Evolutionary conservation across 2,888 invertebrate species (phyloP).

Genomic region (Synergus laeviventris): DNA sequence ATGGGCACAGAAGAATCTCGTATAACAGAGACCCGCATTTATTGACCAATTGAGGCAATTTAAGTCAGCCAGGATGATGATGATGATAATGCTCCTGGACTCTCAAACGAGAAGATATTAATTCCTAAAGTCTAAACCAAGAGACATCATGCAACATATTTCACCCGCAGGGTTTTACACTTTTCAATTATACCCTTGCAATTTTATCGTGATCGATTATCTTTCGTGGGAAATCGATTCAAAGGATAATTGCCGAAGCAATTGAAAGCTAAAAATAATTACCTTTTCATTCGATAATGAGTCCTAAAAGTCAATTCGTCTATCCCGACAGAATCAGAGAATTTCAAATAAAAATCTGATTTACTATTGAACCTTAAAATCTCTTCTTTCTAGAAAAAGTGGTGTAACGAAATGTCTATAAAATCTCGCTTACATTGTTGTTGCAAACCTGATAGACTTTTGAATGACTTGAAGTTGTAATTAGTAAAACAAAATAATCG

Average conservation of each 20-base stretch:
- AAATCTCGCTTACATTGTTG: too few relatives aligned
- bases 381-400: too few relatives aligned
- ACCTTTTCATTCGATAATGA: not conserved
- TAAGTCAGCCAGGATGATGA: conserved; percentile 18
- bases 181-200: conserved; percentile 5
- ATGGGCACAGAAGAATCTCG: conserved; percentile 47
- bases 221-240: not conserved
- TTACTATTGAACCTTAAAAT: too few relatives aligned
- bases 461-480: too few relatives aligned
- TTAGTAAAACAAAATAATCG: too few relatives aligned
- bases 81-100: conserved; percentile 15
- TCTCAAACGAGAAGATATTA: conserved; percentile 16
- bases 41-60: conserved; percentile 40
- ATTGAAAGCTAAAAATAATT: conserved; percentile 3
- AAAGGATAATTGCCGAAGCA: not conserved
- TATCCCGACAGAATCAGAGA: not conserved
- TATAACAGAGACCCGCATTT: conserved; percentile 33
- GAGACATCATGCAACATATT: conserved; percentile 5
- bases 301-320: not conserved
- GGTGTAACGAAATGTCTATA: too few relatives aligned
- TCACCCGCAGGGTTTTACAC: conserved; percentile 2
- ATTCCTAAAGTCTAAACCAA: conserved; percentile 4
- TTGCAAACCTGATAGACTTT: too few relatives aligned
- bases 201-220: not conserved
- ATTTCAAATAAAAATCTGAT: not conserved